Percentiles rank a stretch among this genome's conserved stretches.
phyloP scores from a whole-genome alignment of 30 jellyfish, hydroid and myxozoan genomes.

The Cassiopea xamachana region DNA sequence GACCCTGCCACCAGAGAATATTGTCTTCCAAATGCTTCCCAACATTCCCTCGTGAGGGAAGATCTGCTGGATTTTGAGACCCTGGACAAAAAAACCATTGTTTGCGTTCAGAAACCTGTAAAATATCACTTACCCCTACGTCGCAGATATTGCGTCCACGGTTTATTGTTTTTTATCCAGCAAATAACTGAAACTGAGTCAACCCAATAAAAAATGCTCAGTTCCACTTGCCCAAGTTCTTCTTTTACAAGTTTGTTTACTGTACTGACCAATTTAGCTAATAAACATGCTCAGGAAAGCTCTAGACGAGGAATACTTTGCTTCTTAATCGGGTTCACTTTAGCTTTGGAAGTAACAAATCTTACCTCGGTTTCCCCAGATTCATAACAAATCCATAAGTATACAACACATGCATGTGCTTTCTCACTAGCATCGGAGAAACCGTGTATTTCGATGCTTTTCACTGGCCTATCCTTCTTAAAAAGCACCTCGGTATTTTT shows the following conservation, averaged over 20 bases:
- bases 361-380: slow-evolving; percentile 13
- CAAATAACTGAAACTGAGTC: slow-evolving; percentile 10
- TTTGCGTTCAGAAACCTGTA: not conserved
- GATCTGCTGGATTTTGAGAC: slow-evolving; percentile 17
- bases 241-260: not conserved
- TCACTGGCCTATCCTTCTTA: not conserved
- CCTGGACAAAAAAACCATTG: slow-evolving; percentile 25
- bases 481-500: not conserved
- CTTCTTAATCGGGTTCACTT: not conserved
- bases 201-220: not conserved
- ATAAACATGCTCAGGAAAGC: not conserved
- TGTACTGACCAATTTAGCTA: not conserved
- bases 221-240: not conserved
- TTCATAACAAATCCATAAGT: not conserved
- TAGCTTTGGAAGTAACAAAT: slow-evolving; percentile 24
- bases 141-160: slow-evolving; percentile 34
- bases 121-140: slow-evolving; percentile 42
- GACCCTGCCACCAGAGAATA: slow-evolving; percentile 49
- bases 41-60: slow-evolving; percentile 36
- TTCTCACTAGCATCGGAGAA: slow-evolving; percentile 39
- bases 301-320: slow-evolving; percentile 11
- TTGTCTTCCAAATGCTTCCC: not conserved
- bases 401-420: slow-evolving; percentile 36
- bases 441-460: slow-evolving; percentile 1
- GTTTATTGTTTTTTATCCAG: slow-evolving; percentile 25